Evolutionary conservation across 2,888 invertebrate genomes (phyloP).

Genomic region (Formica aserva): DNA sequence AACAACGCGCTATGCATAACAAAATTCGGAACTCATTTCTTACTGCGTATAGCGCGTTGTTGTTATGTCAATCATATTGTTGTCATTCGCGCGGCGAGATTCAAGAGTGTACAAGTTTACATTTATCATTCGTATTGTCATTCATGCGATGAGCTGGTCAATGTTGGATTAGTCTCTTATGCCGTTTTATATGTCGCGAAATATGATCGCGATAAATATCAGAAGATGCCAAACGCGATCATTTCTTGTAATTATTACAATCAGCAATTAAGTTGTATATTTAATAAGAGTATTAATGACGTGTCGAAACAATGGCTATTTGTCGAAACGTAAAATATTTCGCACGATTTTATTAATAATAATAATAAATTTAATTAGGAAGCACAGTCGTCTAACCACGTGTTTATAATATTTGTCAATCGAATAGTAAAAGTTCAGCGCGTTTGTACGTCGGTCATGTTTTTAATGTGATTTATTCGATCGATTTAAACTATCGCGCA

Average conservation of each 20-base stretch:
- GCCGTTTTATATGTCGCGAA: not conserved
- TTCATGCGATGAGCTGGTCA: not conserved
- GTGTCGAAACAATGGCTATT: too few relatives aligned
- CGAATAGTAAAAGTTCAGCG: not conserved
- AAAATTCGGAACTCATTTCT: not conserved
- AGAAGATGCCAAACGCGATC: not conserved
- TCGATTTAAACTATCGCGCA: not conserved
- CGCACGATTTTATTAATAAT: not conserved
- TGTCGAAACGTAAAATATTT: not conserved
- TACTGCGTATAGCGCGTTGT: not conserved
- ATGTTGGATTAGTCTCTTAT: not conserved
- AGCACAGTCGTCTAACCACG: not conserved
- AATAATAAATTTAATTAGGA: not conserved
- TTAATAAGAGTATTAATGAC: not conserved
- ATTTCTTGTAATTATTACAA: not conserved
- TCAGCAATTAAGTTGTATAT: not conserved
- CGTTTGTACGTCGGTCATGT: not conserved
- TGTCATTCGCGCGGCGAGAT: not conserved
- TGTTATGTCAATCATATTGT: slow-evolving; percentile 4
- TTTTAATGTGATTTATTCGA: not conserved
- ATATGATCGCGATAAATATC: not conserved
- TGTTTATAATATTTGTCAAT: not conserved
- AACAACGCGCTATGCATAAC: not conserved
- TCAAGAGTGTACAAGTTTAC: not conserved
- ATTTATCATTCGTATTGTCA: not conserved